Percentiles rank a stretch among this genome's conserved stretches.
phyloP scores from a whole-genome alignment of 2,113 vertebrate genomes.

The Gymnarchus niloticus region DNA sequence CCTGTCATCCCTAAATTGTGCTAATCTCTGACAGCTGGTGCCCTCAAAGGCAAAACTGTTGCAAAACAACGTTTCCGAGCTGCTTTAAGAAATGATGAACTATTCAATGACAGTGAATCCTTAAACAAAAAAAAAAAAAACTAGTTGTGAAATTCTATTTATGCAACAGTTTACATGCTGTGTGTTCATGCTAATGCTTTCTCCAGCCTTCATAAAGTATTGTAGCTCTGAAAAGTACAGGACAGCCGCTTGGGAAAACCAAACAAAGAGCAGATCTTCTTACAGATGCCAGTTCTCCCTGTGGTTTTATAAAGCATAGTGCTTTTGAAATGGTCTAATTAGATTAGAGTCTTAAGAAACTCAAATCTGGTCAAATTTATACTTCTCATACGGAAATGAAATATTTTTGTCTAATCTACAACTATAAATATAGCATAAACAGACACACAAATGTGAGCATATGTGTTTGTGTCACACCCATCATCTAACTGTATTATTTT shows the following conservation, averaged over 20 bases:
- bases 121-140: constrained; percentile 4
- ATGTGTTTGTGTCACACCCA: too few species aligned
- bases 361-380: background rate
- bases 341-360: background rate
- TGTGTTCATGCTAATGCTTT: background rate
- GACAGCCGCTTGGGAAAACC: background rate
- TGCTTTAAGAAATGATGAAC: background rate
- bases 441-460: too few species aligned
- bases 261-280: too few species aligned
- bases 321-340: background rate
- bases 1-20: background rate
- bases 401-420: background rate
- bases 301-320: background rate
- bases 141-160: background rate
- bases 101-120: background rate
- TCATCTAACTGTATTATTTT: background rate
- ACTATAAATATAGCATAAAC: background rate
- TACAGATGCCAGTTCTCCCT: background rate
- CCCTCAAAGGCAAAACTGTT: background rate
- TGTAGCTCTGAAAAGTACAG: background rate
- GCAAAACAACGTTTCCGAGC: background rate
- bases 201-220: background rate
- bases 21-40: background rate
- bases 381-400: background rate
- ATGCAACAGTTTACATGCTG: background rate